Conservation (phyloP, 2,797 vertebrate species). For the Buphagus erythrorhynchus region DNA sequence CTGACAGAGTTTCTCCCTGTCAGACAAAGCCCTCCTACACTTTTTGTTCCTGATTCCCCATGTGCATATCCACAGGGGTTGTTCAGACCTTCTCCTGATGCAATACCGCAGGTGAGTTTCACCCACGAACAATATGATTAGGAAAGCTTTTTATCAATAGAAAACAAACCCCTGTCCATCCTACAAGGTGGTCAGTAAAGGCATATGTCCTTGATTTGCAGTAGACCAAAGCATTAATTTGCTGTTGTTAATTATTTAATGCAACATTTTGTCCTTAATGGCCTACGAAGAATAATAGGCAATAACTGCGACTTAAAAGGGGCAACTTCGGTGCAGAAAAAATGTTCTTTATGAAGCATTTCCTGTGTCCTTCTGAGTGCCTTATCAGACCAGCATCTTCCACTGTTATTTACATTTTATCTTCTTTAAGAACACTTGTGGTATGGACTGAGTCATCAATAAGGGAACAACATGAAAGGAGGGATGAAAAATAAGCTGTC, state of each 20-base stretch:
- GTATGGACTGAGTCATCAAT: constrained; percentile 68
- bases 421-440: constrained; percentile 70
- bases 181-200: not conserved
- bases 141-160: not conserved
- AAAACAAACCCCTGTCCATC: not conserved
- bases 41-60: not conserved
- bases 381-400: constrained; percentile 68
- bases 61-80: accelerated
- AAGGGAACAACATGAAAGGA: constrained; percentile 77
- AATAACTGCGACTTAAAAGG: constrained; percentile 45
- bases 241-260: constrained; percentile 14
- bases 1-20: not conserved
- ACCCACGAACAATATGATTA: not conserved
- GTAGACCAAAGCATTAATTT: constrained; percentile 1
- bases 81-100: not conserved
- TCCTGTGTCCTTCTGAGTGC: constrained; percentile 55
- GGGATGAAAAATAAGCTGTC: constrained; percentile 76
- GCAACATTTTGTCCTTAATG: constrained; percentile 4
- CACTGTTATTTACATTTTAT: constrained; percentile 73
- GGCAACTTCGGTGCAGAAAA: not conserved
- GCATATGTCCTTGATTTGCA: not conserved
- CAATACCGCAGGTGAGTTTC: not conserved
- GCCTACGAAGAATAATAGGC: not conserved
- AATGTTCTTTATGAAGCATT: constrained; percentile 45
- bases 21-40: not conserved